Evolutionary conservation across 2,113 vertebrate species (phyloP).

Genomic region (Anthoscopus minutus): DNA sequence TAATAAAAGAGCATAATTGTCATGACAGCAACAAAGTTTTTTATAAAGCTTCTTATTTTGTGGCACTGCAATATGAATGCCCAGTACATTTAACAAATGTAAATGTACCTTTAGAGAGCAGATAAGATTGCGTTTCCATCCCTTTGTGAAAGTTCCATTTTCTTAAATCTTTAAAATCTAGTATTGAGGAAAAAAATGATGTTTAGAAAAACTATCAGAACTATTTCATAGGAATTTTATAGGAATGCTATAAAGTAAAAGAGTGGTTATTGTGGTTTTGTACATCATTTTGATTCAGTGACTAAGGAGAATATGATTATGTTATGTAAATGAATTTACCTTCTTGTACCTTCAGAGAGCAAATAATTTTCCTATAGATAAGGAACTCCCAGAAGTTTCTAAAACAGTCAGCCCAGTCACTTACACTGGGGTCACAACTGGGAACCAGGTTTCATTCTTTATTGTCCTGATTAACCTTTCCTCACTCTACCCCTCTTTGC

Average conservation of each 20-base stretch:
- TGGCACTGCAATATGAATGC: neutral
- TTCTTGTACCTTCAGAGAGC: neutral
- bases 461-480: neutral
- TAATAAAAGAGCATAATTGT: neutral
- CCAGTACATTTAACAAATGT: neutral
- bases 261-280: too few relatives aligned
- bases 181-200: too few relatives aligned
- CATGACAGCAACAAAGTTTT: neutral
- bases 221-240: too few relatives aligned
- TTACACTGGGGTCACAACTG: neutral
- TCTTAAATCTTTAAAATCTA: too few relatives aligned
- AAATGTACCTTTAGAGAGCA: neutral
- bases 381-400: neutral
- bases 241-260: too few relatives aligned
- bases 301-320: too few relatives aligned
- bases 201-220: too few relatives aligned
- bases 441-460: neutral
- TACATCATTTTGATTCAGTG: too few relatives aligned
- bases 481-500: neutral
- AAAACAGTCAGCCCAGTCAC: neutral
- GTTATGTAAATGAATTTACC: too few relatives aligned
- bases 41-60: neutral
- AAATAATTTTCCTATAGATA: neutral
- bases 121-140: too few relatives aligned
- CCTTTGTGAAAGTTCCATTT: too few relatives aligned